Evolutionary conservation across 37 sponge, comb jelly and placozoan genomes (phyloP), one percentile per base, ranked within the genome.

Genomic region (Agelas oroides): DNA sequence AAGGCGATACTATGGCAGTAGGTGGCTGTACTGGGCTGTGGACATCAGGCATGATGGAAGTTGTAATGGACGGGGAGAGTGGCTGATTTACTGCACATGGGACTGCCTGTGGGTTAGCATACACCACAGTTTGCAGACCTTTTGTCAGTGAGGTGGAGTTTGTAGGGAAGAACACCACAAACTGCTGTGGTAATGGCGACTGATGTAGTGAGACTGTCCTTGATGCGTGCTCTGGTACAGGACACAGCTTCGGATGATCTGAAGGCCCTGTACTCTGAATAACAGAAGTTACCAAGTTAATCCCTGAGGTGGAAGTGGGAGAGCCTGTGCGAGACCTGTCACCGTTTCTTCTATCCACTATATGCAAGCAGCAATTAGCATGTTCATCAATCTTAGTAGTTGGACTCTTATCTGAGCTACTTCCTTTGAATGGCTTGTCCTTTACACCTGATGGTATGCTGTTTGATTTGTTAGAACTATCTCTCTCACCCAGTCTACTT

Each of bases 91-190:
- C 68, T 67, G 68, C 20, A 67, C 2, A 11, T 67, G 33, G 32
- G 27, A 34, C 68, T 67, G 68, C 46, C 19, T 30, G 33, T 19
- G 68, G 12, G n/a, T 32, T 72, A 28, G 36, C 31, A 21, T 60
- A 35, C 1, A 59, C 55, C 11, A 74, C 32, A 21, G 60, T 27
- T 32, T 74, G 84, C 23, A 73, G 32, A 13, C 62, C 57, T 16
- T 33, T 8, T 32, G 66, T 65, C 12, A 65, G 15, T 5, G 39
- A 3, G 0, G 63, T 30, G 2, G 73, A 35, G 52, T 38, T 83
- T 12, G 83, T 60, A 1, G 83, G 83, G 0, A 83, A 46, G 13
- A 84, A 39, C 20, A 84, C 28, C 0, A 84, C 84, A 65, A 55
- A 74, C 23, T 84, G 84, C 57, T 75, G 84, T 19, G 73, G 30